phyloP scores from a whole-genome alignment of 2,797 vertebrate genomes.

The Poecilia gillii region DNA sequence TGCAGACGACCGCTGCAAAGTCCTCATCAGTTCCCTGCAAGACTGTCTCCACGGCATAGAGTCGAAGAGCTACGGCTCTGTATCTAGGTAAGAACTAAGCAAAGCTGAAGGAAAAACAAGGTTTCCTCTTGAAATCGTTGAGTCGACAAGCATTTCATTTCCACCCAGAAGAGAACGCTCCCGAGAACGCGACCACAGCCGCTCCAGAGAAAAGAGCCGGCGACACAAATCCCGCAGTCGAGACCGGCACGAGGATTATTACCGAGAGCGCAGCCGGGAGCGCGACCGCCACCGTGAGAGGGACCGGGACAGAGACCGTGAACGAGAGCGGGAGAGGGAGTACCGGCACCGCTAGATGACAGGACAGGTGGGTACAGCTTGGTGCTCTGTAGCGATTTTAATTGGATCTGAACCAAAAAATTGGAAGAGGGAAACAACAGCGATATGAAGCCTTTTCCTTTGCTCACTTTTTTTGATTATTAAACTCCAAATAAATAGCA shows the following conservation, averaged over 20 bases:
- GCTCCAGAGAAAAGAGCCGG: slow-evolving; percentile 95
- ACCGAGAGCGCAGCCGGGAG: slow-evolving; percentile 95
- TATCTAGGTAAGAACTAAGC: slow-evolving; percentile 79
- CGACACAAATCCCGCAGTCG: slow-evolving; percentile 98
- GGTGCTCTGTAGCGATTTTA: slow-evolving; percentile 3
- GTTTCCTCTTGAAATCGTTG: neutral
- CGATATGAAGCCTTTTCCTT: slow-evolving; percentile 25
- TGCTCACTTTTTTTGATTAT: slow-evolving; percentile 28
- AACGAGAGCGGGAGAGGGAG: slow-evolving; percentile 93
- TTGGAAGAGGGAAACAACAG: slow-evolving; percentile 8
- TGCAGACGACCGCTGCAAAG: slow-evolving; percentile 98
- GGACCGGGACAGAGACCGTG: slow-evolving; percentile 92
- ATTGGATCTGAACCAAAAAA: slow-evolving; percentile 12
- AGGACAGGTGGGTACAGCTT: slow-evolving; percentile 51
- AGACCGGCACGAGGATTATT: slow-evolving; percentile 98
- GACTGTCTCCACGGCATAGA: slow-evolving; percentile 99
- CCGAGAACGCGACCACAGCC: slow-evolving; percentile 97
- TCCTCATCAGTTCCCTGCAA: slow-evolving; percentile 98
- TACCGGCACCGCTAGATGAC: slow-evolving; percentile 91
- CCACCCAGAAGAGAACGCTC: slow-evolving; percentile 92
- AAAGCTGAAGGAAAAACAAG: neutral
- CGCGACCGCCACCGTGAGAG: slow-evolving; percentile 95
- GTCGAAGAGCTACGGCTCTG: slow-evolving; percentile 98
- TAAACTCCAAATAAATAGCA: neutral
- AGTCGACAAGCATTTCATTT: neutral